Evolutionary conservation across 1,140 invertebrate genomes (phyloP).

Genomic region (Globodera rostochiensis): DNA sequence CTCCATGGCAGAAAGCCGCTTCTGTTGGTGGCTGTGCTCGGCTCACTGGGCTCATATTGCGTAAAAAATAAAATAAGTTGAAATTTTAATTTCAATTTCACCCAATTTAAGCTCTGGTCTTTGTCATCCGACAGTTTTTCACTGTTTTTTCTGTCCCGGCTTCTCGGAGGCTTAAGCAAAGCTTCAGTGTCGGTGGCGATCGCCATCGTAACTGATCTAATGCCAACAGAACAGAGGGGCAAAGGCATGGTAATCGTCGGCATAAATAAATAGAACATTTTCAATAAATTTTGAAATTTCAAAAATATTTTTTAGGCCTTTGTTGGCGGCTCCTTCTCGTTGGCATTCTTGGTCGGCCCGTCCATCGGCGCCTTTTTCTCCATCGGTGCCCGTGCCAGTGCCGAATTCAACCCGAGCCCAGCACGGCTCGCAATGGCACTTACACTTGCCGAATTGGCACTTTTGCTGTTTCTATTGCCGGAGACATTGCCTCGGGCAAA

Average conservation of each 20-base stretch:
- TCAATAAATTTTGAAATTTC: neutral
- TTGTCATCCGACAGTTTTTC: conserved; percentile 80
- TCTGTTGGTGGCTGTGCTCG: conserved; percentile 81
- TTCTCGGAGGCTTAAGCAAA: conserved; percentile 91
- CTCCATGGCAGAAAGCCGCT: conserved; percentile 87
- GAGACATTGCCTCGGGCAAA: conserved; percentile 75
- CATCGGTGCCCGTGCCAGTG: conserved; percentile 71
- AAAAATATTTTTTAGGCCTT: conserved; percentile 75
- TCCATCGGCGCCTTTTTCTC: conserved; percentile 89
- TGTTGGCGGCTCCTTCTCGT: conserved; percentile 92
- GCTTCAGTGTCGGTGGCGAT: conserved; percentile 93
- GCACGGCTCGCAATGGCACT: conserved; percentile 82
- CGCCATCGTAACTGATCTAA: conserved; percentile 92
- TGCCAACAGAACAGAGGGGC: conserved; percentile 77
- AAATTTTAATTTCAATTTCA: conserved; percentile 17
- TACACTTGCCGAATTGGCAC: conserved; percentile 78
- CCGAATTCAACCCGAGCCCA: conserved; percentile 78
- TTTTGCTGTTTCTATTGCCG: conserved; percentile 77
- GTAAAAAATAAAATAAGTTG: conserved; percentile 43
- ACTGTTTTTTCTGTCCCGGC: conserved; percentile 86
- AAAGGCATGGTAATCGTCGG: conserved; percentile 83
- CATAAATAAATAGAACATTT: neutral
- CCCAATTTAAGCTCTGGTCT: conserved; percentile 79
- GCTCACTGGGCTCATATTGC: conserved; percentile 65
- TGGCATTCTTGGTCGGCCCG: conserved; percentile 94